phyloP scores from a whole-genome alignment of 2,113 vertebrate species.

The Hippocampus comes region DNA sequence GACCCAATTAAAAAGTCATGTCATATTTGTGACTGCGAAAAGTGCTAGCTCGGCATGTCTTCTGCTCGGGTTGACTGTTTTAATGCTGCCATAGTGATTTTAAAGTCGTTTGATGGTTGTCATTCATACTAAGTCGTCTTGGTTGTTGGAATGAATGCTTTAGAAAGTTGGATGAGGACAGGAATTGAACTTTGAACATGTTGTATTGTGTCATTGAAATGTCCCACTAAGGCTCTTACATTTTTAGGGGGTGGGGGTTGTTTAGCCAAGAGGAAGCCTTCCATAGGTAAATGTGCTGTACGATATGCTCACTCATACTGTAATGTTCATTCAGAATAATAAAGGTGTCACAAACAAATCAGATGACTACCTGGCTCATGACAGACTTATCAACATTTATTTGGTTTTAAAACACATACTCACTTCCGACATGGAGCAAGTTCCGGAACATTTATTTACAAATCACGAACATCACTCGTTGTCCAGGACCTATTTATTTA shows the following conservation, averaged over 20 bases:
- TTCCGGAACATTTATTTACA: not conserved
- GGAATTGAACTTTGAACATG: constrained; percentile 53
- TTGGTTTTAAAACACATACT: not conserved
- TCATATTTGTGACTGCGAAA: constrained; percentile 60
- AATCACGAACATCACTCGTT: not conserved
- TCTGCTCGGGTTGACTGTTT: constrained; percentile 34
- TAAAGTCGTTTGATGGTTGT: constrained; percentile 30
- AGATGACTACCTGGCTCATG: not conserved
- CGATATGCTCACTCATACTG: constrained; percentile 62
- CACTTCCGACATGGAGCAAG: not conserved
- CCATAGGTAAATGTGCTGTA: constrained; percentile 78
- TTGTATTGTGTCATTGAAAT: constrained; percentile 13
- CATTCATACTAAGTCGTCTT: not conserved
- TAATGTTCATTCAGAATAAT: constrained; percentile 67
- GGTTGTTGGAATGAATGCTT: constrained; percentile 42
- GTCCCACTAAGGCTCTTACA: constrained; percentile 6
- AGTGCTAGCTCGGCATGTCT: constrained; percentile 61
- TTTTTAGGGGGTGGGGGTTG: constrained; percentile 69
- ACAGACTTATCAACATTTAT: not conserved
- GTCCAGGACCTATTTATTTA: not conserved
- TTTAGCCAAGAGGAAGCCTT: constrained; percentile 85
- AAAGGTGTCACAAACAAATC: constrained; percentile 67
- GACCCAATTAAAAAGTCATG: not conserved
- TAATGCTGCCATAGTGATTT: constrained; percentile 37
- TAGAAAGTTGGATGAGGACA: constrained; percentile 70